Base-by-base conservation (phyloP, 2,797 vertebrate genomes). In the Myotis findleyi region DNA sequence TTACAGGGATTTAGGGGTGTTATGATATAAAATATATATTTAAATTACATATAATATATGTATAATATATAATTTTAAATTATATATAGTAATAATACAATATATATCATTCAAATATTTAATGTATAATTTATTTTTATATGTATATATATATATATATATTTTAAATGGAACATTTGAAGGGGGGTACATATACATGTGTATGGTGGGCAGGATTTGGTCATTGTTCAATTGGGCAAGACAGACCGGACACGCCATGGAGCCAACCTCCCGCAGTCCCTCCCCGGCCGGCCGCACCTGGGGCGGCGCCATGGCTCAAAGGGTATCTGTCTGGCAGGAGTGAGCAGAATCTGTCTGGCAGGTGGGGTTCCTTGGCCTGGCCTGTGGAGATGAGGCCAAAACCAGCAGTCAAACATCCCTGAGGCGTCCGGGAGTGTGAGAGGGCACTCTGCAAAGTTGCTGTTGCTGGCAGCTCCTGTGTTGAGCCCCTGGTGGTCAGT, bases 1-100 rank as follows among this genome's bases (percentile, higher is more conserved):
- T 91, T 86, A 36, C 25, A 66, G 20, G 30, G n/a, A 12, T 72
- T 93, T 51, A 85, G 12, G 47, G 38, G 10, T 76, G 4, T 66
- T 76, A 44, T 47, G 38, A 87, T 87, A 51, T 94, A 21, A 55
- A 33, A 66, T 55, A 75, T 23, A 41, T 79, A 71, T 71, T 88
- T 20, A 77, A 51, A 77, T 88, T 41, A 76, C 27, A 62, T 38
- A 51, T 66, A 38, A 53, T 66, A 57, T 6, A 30, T 30, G 5
- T 77, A 53, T 41, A 38, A 77, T 73, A n/a, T 30, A 38, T 76
- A 27, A 76, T 77, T 88, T 68, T 1, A 77, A 77, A 38, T 68
- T 88, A 51, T 16, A 77, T 87, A 49, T 27, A 20, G 51, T 71
- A 21, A 71, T 87, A 75, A 47, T 41, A 25, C 8, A 59, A n/a